These are phyloP conservation scores for Phania funesta DNA, from an alignment of 2,888 invertebrate species.

Conservation along the genomic window DNA sequence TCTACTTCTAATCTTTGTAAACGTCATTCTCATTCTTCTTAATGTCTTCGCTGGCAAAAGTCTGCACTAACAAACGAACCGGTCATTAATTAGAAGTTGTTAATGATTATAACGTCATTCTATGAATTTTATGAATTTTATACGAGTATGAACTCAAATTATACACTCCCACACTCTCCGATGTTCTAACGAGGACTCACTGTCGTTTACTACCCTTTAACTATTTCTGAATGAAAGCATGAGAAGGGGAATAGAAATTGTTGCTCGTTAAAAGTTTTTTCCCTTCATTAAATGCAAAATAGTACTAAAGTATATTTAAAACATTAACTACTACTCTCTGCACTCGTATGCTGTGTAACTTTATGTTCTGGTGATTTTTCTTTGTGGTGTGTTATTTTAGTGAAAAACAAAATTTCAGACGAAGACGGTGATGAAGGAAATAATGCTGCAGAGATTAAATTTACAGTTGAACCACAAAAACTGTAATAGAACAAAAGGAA, in stretches of 20 bases:
- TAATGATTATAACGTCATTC: conserved; percentile 50
- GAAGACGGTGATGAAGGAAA: too few species aligned
- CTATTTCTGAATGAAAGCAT: not conserved
- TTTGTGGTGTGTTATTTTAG: too few species aligned
- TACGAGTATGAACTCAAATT: too few species aligned
- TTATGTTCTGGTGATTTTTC: too few species aligned
- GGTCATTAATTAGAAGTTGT: conserved; percentile 50
- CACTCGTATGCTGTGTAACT: too few species aligned
- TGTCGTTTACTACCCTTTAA: not conserved
- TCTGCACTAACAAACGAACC: not conserved
- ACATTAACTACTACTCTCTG: too few species aligned
- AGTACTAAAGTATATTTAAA: conserved; percentile 19
- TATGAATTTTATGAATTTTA: conserved; percentile 34
- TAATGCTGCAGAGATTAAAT: too few species aligned
- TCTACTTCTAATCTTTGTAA: not conserved
- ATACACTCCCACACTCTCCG: not conserved
- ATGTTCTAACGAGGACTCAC: too few species aligned
- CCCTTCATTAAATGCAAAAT: conserved; percentile 11
- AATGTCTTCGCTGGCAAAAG: not conserved
- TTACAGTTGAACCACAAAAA: too few species aligned
- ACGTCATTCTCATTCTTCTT: not conserved
- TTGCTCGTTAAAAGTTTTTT: conserved; percentile 53
- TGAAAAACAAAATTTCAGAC: too few species aligned
- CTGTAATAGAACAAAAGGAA: too few species aligned
- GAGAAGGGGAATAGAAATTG: not conserved